Conservation (phyloP, 2,888 invertebrate species). For the Leptinotarsa tumamoca region DNA sequence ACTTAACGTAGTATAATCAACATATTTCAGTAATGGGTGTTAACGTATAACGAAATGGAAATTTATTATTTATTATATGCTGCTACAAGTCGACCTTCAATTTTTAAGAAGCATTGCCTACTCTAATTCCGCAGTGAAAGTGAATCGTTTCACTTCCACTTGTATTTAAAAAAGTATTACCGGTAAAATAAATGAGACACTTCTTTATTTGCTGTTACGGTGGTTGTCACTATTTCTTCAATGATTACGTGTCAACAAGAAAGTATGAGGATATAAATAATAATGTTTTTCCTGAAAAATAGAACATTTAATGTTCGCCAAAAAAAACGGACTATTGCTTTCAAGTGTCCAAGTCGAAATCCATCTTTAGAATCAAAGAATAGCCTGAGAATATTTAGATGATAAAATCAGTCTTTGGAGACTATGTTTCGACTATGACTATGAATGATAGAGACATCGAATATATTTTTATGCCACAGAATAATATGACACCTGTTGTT, state of each 20-base stretch:
- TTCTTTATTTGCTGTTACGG: neutral
- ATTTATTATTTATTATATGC: slow-evolving; percentile 15
- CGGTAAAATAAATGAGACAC: neutral
- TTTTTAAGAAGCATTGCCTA: slow-evolving; percentile 16
- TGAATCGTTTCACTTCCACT: slow-evolving; percentile 31
- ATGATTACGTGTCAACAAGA: neutral
- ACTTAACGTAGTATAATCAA: neutral
- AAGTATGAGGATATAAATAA: neutral
- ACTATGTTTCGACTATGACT: too few species aligned
- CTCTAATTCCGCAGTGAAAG: slow-evolving; percentile 30
- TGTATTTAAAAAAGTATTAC: neutral
- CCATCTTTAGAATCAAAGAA: too few species aligned
- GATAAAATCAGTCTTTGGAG: too few species aligned
- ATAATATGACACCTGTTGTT: too few species aligned
- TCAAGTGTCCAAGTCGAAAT: too few species aligned
- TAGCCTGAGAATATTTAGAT: too few species aligned
- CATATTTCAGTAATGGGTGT: slow-evolving; percentile 20
- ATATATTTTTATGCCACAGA: too few species aligned
- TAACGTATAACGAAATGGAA: slow-evolving; percentile 9
- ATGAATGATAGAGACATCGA: too few species aligned
- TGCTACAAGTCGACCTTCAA: slow-evolving; percentile 24
- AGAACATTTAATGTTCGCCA: too few species aligned
- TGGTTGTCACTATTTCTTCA: neutral
- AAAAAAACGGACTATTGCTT: too few species aligned
- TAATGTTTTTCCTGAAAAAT: too few species aligned